Base-by-base conservation (phyloP, 2,888 invertebrate species). In the Ypsolopha sequella region DNA sequence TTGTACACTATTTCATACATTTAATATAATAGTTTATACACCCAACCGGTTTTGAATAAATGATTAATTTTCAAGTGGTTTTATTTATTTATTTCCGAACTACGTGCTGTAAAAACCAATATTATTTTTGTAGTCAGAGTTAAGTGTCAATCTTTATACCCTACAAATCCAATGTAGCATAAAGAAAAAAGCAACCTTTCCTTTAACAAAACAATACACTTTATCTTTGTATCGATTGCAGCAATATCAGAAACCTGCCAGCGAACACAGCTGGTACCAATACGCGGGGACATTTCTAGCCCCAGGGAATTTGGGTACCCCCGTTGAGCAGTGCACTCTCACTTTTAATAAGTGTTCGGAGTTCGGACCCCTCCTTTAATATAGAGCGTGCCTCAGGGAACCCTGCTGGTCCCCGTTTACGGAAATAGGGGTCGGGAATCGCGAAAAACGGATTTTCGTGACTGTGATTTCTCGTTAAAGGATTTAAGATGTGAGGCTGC, bases 361-460 rank as follows among this genome's bases (percentile, higher is more conserved):
- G 39, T 36, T 49, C 54, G 62, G 69, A 65, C 69, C 76, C 81
- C 80, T 75, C 66, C 68, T 77, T 80, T 81, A 81, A 82, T 82
- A 82, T 78, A 78, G 70, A 72, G 63, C 62, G 63, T 64, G 71
- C 78, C 73, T 70, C 60, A 50, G 73, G 77, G 76, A 70, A 61
- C 65, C 73, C 64, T 50, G 57, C 61, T 64, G 67, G 62, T 56
- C 65, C 61, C 60, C 65, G 66, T 68, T 70, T 66, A 65, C 56
- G 58, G 55, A 66, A 52, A 49, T 35, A 52, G 44, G 71, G 70
- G 73, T 60, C 69, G 62, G 71, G 70, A 73, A 73, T 76, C 68
- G 68, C 64, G 62, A 60, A n/a, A n/a, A n/a, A 58, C 63, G 61
- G 62, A 55, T 58, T 62, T 60, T 69, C 65, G 70, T 62, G 60